Conservation (phyloP, 2,797 vertebrate species). For the Ibycter americanus region DNA sequence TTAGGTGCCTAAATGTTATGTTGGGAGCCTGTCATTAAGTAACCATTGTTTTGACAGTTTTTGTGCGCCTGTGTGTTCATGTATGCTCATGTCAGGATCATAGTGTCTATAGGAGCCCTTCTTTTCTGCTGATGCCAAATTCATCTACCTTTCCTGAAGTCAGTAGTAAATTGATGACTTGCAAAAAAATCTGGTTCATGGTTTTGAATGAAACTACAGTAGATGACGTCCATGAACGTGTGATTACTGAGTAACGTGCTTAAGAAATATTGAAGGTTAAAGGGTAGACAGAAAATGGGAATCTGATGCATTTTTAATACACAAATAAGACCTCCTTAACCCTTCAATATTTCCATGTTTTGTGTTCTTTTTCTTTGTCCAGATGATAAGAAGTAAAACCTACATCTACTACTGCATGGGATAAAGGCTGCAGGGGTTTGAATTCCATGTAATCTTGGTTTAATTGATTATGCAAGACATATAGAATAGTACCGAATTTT, state of each 20-base stretch:
- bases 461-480: not conserved
- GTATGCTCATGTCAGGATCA: not conserved
- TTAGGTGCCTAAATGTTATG: not conserved
- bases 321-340: not conserved
- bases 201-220: not conserved
- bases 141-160: fast-evolving
- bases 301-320: not conserved
- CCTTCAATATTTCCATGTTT: not conserved
- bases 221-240: not conserved
- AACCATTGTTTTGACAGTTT: not conserved
- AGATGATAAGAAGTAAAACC: not conserved
- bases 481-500: not conserved
- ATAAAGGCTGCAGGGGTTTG: not conserved
- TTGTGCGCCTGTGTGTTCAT: not conserved
- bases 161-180: not conserved
- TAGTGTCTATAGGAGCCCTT: not conserved
- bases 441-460: not conserved
- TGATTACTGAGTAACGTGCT: not conserved
- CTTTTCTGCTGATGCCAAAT: not conserved
- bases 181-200: not conserved
- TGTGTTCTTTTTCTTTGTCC: not conserved
- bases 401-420: not conserved
- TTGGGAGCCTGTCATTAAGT: not conserved
- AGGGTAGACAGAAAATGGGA: not conserved
- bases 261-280: not conserved